A percentile compares a stretch with the other conserved stretches of the same genome.
Conservation (phyloP, 2,113 vertebrate genomes). For the Lasiurus borealis region DNA sequence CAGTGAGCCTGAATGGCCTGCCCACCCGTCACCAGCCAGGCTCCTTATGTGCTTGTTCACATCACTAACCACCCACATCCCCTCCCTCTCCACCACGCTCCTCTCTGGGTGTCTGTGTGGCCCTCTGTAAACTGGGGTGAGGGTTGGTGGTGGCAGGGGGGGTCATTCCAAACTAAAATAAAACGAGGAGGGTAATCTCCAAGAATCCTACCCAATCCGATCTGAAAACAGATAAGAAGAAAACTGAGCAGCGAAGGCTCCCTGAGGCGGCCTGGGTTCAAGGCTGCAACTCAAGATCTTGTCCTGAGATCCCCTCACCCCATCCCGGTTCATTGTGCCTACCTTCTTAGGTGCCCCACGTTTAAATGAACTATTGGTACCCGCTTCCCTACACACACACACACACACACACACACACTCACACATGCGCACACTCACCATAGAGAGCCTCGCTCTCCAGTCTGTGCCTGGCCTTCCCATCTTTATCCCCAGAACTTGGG, state of each 20-base stretch:
- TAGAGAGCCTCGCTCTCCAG: not conserved
- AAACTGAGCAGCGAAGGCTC: not conserved
- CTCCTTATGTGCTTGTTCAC: not conserved
- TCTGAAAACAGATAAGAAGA: not conserved
- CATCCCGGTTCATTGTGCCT: not conserved
- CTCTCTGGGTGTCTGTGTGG: not conserved
- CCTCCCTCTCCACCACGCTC: not conserved
- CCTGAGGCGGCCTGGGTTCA: not conserved
- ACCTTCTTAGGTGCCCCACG: not conserved
- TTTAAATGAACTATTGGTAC: not conserved
- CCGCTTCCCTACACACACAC: too few relatives aligned
- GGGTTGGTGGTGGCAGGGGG: not conserved
- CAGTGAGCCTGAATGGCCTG: not conserved
- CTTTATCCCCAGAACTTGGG: not conserved
- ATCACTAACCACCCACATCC: not conserved
- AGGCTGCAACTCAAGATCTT: not conserved
- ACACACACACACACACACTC: too few relatives aligned
- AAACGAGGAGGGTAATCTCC: not conserved
- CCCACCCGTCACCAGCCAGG: not conserved
- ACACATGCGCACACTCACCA: not conserved
- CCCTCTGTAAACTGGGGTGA: not conserved
- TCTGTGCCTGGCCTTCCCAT: not conserved
- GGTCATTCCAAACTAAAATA: not conserved
- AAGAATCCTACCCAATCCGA: not conserved
- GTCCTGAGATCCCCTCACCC: not conserved